A percentile compares a stretch with the other conserved stretches of the same genome.
Conservation (phyloP, 2,888 invertebrate genomes). For the Cyaniris semiargus region DNA sequence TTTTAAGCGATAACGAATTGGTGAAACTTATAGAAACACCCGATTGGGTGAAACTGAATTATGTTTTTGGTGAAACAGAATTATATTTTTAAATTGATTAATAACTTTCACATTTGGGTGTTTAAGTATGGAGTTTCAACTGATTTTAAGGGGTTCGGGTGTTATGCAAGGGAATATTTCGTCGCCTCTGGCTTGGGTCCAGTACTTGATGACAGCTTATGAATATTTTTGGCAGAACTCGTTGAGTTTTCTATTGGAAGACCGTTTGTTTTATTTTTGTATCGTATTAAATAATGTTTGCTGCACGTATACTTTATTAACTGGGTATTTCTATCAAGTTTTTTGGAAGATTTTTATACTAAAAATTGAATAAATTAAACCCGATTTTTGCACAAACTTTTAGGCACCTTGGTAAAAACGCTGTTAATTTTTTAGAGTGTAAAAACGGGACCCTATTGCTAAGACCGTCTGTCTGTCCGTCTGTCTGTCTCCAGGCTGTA, state of each 20-base stretch:
- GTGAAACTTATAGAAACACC: neutral
- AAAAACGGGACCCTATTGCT: too few species aligned
- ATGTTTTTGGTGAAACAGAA: neutral
- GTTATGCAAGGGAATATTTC: conserved; percentile 77
- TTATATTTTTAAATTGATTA: neutral
- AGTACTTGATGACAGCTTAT: conserved; percentile 79
- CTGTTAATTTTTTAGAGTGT: too few species aligned
- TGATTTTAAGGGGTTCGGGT: conserved; percentile 74
- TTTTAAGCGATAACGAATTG: conserved; percentile 42
- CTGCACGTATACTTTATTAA: conserved; percentile 39
- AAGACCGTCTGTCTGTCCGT: too few species aligned
- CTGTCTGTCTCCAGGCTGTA: too few species aligned
- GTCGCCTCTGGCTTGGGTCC: conserved; percentile 78
- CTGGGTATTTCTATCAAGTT: conserved; percentile 8
- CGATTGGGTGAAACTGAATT: neutral
- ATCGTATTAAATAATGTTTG: conserved; percentile 51
- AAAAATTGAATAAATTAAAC: too few species aligned
- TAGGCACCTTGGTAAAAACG: too few species aligned
- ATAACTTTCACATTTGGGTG: neutral
- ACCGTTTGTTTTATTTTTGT: conserved; percentile 63
- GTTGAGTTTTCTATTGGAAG: conserved; percentile 61
- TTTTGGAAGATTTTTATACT: too few species aligned
- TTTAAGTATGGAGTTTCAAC: conserved; percentile 51
- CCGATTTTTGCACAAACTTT: too few species aligned
- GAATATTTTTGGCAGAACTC: conserved; percentile 78